Evolutionary conservation across 64 coral and sea anemone species (phyloP).

Genomic region (Stichodactyla helianthus): DNA sequence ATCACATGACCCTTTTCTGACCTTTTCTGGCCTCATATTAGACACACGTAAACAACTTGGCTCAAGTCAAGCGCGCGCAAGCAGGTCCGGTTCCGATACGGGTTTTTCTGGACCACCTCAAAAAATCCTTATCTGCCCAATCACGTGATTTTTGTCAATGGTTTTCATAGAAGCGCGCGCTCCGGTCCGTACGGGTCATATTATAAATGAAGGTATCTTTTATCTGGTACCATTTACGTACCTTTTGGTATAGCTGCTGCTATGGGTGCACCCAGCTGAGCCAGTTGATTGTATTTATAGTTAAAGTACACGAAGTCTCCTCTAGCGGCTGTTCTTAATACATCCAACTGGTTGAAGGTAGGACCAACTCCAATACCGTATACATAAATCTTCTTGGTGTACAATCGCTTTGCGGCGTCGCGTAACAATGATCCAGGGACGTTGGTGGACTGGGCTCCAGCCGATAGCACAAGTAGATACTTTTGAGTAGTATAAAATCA

Average conservation of each 20-base stretch:
- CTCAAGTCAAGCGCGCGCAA: no score
- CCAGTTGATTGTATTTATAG: slow-evolving; percentile 17
- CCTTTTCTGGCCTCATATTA: no score
- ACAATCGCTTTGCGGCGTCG: slow-evolving; percentile 4
- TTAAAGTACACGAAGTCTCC: slow-evolving; percentile 36
- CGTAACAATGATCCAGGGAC: background rate
- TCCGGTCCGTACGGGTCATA: no score
- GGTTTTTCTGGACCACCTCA: no score
- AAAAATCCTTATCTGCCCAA: no score
- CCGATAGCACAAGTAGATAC: slow-evolving; percentile 8
- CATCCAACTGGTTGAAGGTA: slow-evolving; percentile 22
- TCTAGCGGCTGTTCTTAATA: slow-evolving; percentile 22
- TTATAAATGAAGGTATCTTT: no score
- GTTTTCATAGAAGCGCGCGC: no score
- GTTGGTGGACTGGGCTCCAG: slow-evolving; percentile 36
- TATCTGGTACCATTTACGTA: background rate
- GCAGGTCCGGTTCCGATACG: no score
- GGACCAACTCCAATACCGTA: slow-evolving; percentile 47
- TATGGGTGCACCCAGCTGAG: background rate
- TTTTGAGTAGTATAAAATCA: background rate
- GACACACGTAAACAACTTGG: no score
- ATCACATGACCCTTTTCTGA: no score
- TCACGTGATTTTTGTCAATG: no score
- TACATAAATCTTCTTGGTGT: slow-evolving; percentile 23
- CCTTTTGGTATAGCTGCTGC: slow-evolving; percentile 3